phyloP scores from a whole-genome alignment of 2,797 vertebrate genomes.

The Chrosomus eos region DNA sequence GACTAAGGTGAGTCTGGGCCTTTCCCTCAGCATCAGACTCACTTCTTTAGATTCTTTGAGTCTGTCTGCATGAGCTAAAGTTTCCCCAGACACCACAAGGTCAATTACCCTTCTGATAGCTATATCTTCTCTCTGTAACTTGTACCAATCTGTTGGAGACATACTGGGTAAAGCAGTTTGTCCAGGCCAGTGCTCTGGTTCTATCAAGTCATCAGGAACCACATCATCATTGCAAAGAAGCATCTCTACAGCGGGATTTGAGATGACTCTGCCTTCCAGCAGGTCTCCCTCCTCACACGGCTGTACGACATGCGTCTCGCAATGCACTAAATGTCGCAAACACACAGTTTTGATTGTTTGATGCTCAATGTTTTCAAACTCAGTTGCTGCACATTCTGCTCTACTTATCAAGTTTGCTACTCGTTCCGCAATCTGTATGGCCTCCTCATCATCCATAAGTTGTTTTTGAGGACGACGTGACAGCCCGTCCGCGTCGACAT shows the following conservation, averaged over 20 bases:
- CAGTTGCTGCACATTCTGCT: neutral
- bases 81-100: neutral
- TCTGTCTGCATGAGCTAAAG: neutral
- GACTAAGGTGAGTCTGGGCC: neutral
- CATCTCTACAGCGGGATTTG: neutral
- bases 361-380: neutral
- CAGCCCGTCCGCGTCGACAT: neutral
- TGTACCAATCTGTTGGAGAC: neutral
- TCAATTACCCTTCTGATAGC: neutral
- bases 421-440: neutral
- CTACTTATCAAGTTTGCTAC: neutral
- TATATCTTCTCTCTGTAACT: neutral
- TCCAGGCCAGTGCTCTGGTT: neutral
- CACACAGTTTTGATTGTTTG: neutral
- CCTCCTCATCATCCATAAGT: neutral
- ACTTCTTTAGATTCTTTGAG: neutral
- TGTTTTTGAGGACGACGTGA: neutral
- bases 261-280: neutral
- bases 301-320: neutral
- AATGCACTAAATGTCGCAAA: neutral
- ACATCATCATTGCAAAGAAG: neutral
- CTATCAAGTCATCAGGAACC: neutral
- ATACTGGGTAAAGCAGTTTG: neutral
- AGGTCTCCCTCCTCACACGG: neutral
- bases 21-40: conserved; percentile 3